Conservation (phyloP, 2,113 vertebrate genomes). For the Oplegnathus fasciatus region DNA sequence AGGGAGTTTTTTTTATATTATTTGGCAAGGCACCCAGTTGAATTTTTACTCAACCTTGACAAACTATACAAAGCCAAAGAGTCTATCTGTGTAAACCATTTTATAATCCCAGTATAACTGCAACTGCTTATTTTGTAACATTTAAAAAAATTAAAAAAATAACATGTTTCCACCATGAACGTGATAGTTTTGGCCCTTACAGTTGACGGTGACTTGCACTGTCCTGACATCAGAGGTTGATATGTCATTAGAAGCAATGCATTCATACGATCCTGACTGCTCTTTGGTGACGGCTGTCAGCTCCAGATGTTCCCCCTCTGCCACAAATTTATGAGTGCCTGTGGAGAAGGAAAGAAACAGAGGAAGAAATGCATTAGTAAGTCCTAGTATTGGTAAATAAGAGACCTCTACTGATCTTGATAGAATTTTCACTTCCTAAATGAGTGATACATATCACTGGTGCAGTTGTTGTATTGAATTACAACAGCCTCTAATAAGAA, state of each 20-base stretch:
- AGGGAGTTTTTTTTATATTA: background rate
- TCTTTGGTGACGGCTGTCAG: slow-evolving; percentile 94
- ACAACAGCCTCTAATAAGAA: background rate
- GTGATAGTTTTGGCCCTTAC: slow-evolving; percentile 82
- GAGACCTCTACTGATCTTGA: background rate
- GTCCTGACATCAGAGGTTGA: slow-evolving; percentile 89
- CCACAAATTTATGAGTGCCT: slow-evolving; percentile 90
- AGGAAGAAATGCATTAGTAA: background rate
- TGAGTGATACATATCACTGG: background rate
- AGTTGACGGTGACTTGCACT: slow-evolving; percentile 95
- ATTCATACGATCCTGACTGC: slow-evolving; percentile 96
- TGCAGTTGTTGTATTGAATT: background rate
- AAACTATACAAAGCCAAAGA: background rate
- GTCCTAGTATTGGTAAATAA: background rate
- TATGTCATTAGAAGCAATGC: slow-evolving; percentile 95
- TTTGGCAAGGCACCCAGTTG: background rate
- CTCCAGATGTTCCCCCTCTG: slow-evolving; percentile 94
- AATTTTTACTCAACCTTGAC: background rate
- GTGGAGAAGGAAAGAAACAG: slow-evolving; percentile 49
- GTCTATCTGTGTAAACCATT: background rate
- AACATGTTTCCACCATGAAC: background rate
- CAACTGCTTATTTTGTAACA: background rate
- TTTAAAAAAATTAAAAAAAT: too few relatives aligned
- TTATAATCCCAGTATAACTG: background rate
- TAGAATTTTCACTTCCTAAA: background rate